These are phyloP conservation scores for Muschampia plurimacula DNA, from an alignment of 2,888 invertebrate genomes.

Conservation along the genomic window DNA sequence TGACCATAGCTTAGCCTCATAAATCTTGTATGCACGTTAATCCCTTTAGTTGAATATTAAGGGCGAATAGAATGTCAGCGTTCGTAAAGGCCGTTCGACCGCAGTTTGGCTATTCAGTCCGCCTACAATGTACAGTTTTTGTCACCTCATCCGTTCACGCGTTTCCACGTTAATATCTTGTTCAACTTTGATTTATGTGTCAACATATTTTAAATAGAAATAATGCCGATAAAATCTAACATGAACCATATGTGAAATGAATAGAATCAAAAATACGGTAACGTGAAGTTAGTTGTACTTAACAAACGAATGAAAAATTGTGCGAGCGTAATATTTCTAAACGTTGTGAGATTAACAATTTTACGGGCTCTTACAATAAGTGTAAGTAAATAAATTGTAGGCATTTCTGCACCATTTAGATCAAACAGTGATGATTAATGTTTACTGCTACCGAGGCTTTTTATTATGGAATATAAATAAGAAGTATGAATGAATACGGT, in stretches of 20 bases:
- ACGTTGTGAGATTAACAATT: slow-evolving; percentile 63
- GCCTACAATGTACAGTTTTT: slow-evolving; percentile 69
- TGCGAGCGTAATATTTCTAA: slow-evolving; percentile 66
- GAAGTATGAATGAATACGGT: neutral
- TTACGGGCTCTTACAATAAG: slow-evolving; percentile 66
- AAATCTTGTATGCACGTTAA: slow-evolving; percentile 52
- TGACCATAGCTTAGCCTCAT: slow-evolving; percentile 6
- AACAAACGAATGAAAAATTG: slow-evolving; percentile 56
- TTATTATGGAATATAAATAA: slow-evolving; percentile 15
- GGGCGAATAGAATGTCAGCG: slow-evolving; percentile 57
- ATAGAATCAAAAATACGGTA: slow-evolving; percentile 7
- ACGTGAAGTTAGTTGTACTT: slow-evolving; percentile 20
- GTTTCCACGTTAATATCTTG: slow-evolving; percentile 67
- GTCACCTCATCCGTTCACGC: slow-evolving; percentile 60
- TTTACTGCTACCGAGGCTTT: slow-evolving; percentile 38
- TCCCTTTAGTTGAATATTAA: slow-evolving; percentile 50
- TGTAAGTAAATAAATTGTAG: slow-evolving; percentile 70
- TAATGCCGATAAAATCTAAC: neutral
- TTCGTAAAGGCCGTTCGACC: slow-evolving; percentile 64
- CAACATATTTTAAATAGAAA: slow-evolving; percentile 52
- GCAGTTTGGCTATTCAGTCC: slow-evolving; percentile 66
- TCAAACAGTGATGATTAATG: slow-evolving; percentile 67
- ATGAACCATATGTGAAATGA: slow-evolving; percentile 1
- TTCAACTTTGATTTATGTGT: slow-evolving; percentile 78
- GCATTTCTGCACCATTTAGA: slow-evolving; percentile 78